A percentile compares a stretch with the other conserved stretches of the same genome.
Conservation (phyloP, 2,888 invertebrate genomes). For the Galerucella nymphaeae region DNA sequence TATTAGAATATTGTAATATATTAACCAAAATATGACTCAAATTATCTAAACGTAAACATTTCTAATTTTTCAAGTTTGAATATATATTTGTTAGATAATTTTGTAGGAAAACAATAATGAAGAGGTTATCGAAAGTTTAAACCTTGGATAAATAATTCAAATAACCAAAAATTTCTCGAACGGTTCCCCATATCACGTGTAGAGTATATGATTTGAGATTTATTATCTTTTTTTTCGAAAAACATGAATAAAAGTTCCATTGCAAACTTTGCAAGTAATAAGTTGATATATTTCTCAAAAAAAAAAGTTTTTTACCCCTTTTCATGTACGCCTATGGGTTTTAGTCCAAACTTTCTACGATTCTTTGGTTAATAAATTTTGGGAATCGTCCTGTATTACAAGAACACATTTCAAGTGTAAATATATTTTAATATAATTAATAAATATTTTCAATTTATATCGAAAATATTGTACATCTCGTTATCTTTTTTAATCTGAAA, state of each 20-base stretch:
- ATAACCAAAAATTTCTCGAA: conserved; percentile 13
- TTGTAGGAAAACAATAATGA: conserved; percentile 20
- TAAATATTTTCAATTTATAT: not conserved
- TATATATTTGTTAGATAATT: conserved; percentile 25
- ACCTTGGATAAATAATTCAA: conserved; percentile 17
- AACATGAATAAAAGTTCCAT: not conserved
- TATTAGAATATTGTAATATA: not conserved
- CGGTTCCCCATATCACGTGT: conserved; percentile 15
- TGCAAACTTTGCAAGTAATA: too few species aligned
- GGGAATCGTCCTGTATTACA: too few species aligned
- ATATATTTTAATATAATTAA: too few species aligned
- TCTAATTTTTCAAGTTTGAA: not conserved
- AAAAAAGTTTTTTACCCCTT: too few species aligned
- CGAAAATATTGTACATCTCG: not conserved
- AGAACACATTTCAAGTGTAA: too few species aligned
- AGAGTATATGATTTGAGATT: not conserved
- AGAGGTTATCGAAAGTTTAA: conserved; percentile 29
- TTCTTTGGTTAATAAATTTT: too few species aligned
- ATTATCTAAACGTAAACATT: conserved; percentile 1
- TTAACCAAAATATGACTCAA: not conserved
- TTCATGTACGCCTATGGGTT: too few species aligned
- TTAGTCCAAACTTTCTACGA: too few species aligned
- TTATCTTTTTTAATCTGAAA: too few species aligned
- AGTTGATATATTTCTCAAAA: too few species aligned
- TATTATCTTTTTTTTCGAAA: not conserved